Evolutionary conservation across 2,888 invertebrate species (phyloP).

Genomic region (Rotaria magnacalcarata): DNA sequence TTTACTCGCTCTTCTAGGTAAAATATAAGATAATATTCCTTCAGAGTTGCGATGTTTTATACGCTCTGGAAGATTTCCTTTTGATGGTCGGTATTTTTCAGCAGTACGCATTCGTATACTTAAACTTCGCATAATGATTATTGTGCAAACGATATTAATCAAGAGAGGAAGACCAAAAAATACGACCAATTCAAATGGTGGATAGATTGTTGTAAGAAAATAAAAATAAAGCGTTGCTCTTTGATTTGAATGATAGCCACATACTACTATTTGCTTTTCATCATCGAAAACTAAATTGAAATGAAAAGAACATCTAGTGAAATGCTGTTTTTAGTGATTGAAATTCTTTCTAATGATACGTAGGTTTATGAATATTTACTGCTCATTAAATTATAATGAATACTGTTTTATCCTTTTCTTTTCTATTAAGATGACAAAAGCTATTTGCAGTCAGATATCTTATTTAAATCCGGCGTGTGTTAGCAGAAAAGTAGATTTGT

Average conservation of each 20-base stretch:
- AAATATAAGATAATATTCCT: background rate
- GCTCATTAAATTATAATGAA: too few species aligned
- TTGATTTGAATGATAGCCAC: background rate
- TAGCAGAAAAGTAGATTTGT: background rate
- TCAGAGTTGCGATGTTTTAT: background rate
- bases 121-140: conserved; percentile 21
- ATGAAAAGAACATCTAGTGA: background rate
- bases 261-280: background rate
- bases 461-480: background rate
- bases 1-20: background rate
- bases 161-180: conserved; percentile 17
- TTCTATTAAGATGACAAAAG: too few species aligned
- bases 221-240: background rate
- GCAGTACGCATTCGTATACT: conserved; percentile 19
- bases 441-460: background rate
- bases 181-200: conserved; percentile 20
- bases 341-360: too few species aligned
- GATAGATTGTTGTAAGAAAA: background rate
- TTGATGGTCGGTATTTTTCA: background rate
- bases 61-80: background rate
- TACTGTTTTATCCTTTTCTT: too few species aligned
- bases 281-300: background rate
- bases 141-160: background rate
- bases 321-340: too few species aligned
- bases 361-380: too few species aligned